phyloP scores from a whole-genome alignment of 2,113 vertebrate genomes.

The Sinocyclocheilus grahami region DNA sequence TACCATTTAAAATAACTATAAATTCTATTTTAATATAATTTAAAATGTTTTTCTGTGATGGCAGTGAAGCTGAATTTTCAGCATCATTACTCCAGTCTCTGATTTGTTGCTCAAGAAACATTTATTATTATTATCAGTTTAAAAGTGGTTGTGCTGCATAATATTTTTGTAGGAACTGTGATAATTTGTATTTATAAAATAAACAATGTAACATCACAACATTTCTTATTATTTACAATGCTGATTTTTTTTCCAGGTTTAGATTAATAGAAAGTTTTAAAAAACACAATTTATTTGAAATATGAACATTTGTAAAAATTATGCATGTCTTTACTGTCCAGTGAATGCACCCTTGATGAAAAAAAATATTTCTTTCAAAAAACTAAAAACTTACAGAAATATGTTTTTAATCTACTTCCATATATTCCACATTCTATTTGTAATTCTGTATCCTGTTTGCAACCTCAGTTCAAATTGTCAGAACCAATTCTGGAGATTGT shows the following conservation, averaged over 20 bases:
- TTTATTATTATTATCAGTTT: not conserved
- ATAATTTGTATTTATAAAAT: too few relatives aligned
- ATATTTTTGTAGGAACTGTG: too few relatives aligned
- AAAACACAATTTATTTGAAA: not conserved
- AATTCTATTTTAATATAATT: not conserved
- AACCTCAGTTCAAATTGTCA: not conserved
- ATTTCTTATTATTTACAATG: not conserved
- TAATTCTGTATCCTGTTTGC: not conserved
- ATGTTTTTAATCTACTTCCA: not conserved
- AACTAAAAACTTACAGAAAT: not conserved
- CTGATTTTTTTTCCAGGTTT: not conserved
- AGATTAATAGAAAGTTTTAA: not conserved
- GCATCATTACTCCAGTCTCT: not conserved
- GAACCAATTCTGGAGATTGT: slow-evolving; percentile 6
- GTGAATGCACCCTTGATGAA: not conserved
- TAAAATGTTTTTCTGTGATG: not conserved
- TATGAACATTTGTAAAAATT: not conserved
- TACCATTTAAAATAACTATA: not conserved
- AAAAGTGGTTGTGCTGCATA: not conserved
- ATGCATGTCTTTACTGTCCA: not conserved
- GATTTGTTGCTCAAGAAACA: not conserved
- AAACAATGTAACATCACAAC: not conserved
- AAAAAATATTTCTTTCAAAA: too few relatives aligned
- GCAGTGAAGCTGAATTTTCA: not conserved
- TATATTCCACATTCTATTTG: not conserved